Conservation (phyloP, 2,797 vertebrate genomes). For the Adelosebastes latens region DNA sequence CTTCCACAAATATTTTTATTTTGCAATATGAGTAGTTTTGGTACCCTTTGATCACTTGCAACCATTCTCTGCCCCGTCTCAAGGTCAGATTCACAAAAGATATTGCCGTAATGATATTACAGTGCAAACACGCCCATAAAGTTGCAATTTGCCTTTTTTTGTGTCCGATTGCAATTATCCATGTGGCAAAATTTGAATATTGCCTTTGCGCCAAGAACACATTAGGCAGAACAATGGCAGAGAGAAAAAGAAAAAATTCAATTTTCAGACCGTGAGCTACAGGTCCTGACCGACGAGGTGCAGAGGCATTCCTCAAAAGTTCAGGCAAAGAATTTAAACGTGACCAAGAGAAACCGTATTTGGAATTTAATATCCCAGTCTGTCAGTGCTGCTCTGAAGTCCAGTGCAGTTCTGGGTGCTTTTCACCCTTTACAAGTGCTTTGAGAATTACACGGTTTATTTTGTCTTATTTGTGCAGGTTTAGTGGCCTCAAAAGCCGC, state of each 20-base stretch:
- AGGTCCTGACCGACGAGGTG: background rate
- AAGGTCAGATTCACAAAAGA: background rate
- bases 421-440: too few species aligned
- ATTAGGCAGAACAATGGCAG: background rate
- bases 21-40: background rate
- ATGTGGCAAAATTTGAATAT: background rate
- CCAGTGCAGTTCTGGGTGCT: too few species aligned
- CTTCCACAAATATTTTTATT: background rate
- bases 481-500: too few species aligned
- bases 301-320: too few species aligned
- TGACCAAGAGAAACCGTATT: background rate
- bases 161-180: background rate
- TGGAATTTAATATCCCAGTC: background rate
- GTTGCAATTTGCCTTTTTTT: background rate
- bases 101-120: accelerated
- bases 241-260: background rate
- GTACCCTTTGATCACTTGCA: background rate
- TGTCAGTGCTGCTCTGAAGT: background rate
- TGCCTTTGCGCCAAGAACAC: background rate
- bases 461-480: too few species aligned
- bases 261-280: background rate
- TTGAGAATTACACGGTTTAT: too few species aligned
- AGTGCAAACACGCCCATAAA: background rate
- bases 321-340: too few species aligned
- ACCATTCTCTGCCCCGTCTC: background rate